phyloP scores from a whole-genome alignment of 2,888 invertebrate species.

The Cabera pusaria region DNA sequence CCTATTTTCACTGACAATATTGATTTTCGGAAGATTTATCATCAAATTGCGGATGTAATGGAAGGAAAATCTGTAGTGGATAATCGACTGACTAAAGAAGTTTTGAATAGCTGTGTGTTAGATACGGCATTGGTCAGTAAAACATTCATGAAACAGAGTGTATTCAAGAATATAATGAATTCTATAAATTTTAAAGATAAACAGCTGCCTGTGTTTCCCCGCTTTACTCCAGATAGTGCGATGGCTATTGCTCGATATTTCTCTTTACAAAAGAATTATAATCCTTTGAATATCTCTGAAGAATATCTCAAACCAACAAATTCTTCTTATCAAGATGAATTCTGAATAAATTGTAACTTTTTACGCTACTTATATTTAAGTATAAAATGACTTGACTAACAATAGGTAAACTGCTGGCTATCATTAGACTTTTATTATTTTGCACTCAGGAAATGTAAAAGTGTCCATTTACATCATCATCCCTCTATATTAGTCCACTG shows the following conservation, averaged over 20 bases:
- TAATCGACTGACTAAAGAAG: slow-evolving; percentile 38
- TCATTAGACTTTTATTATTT: too few relatives aligned
- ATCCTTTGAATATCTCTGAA: slow-evolving; percentile 60
- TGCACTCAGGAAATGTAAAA: too few relatives aligned
- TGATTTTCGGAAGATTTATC: slow-evolving; percentile 61
- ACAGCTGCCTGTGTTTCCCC: slow-evolving; percentile 39
- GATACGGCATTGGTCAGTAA: slow-evolving; percentile 62
- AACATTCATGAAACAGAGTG: slow-evolving; percentile 45
- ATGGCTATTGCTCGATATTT: slow-evolving; percentile 48
- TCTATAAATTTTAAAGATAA: slow-evolving; percentile 45
- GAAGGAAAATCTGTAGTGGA: slow-evolving; percentile 59
- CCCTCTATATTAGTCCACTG: too few relatives aligned
- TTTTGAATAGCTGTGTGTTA: slow-evolving; percentile 58
- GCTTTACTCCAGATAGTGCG: slow-evolving; percentile 46
- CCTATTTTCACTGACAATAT: slow-evolving; percentile 44
- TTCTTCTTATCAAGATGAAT: too few relatives aligned
- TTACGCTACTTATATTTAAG: too few relatives aligned
- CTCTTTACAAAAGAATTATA: slow-evolving; percentile 50
- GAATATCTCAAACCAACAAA: slow-evolving; percentile 35
- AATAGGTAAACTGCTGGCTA: too few relatives aligned
- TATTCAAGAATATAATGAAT: slow-evolving; percentile 42
- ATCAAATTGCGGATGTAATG: slow-evolving; percentile 62
- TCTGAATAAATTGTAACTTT: too few relatives aligned
- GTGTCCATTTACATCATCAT: too few relatives aligned
- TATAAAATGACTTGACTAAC: too few relatives aligned